phyloP scores from a whole-genome alignment of 2,888 invertebrate genomes.

The Drosophila niveifrons region DNA sequence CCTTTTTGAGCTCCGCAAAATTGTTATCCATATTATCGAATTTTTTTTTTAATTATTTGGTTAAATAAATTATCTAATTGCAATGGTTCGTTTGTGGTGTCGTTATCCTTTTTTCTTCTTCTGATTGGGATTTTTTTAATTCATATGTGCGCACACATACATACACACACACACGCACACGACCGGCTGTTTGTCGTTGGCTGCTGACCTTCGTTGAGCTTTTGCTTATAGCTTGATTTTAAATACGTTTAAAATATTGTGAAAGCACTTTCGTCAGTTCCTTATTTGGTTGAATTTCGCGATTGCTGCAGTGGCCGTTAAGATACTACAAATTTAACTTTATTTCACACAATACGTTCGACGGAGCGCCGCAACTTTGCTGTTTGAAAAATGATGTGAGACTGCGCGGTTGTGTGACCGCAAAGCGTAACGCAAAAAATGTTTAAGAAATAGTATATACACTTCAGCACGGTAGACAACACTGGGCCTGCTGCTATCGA shows the following conservation, averaged over 20 bases:
- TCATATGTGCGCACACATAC: constrained; percentile 7
- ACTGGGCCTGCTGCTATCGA: constrained; percentile 5
- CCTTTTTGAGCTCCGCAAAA: constrained; percentile 82
- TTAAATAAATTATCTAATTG: constrained; percentile 3
- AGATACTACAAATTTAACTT: constrained; percentile 54
- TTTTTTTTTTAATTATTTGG: constrained; percentile 6
- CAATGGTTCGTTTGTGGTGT: constrained; percentile 16
- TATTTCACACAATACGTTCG: constrained; percentile 27
- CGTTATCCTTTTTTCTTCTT: constrained; percentile 68
- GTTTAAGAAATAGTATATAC: neutral
- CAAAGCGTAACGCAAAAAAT: constrained; percentile 13
- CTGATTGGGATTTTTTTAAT: constrained; percentile 47
- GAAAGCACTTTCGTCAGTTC: constrained; percentile 9
- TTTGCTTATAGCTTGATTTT: constrained; percentile 17
- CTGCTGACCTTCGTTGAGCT: constrained; percentile 7
- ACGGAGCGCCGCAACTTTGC: constrained; percentile 31
- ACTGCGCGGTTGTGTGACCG: constrained; percentile 58
- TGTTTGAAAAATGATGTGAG: constrained; percentile 57
- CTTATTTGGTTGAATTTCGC: constrained; percentile 9
- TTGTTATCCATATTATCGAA: constrained; percentile 80
- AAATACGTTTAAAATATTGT: constrained; percentile 13
- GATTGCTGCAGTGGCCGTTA: constrained; percentile 39
- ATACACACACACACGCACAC: constrained; percentile 38
- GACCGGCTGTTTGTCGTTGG: constrained; percentile 33
- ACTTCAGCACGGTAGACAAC: constrained; percentile 3